These are phyloP conservation scores for Chymomyza costata DNA, from an alignment of 1,140 invertebrate species.

Conservation along the genomic window DNA sequence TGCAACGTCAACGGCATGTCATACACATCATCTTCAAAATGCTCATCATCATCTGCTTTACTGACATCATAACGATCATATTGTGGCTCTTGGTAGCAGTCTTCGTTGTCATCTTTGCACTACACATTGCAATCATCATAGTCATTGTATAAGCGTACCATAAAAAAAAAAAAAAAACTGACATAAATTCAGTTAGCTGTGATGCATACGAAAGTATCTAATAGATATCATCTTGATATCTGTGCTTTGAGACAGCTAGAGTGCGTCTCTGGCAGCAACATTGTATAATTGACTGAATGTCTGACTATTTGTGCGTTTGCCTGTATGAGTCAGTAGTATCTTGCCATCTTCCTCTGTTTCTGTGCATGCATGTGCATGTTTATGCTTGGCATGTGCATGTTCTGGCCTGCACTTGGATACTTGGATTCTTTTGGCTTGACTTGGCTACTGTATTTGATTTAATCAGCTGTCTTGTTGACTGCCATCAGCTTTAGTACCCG, in stretches of 20 bases:
- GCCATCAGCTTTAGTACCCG: background rate
- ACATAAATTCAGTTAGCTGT: conserved; percentile 68
- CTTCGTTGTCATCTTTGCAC: conserved; percentile 7
- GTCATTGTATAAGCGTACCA: conserved; percentile 33
- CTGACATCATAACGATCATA: conserved; percentile 11
- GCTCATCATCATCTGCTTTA: conserved; percentile 4
- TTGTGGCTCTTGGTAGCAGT: background rate
- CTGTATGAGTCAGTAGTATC: too few species aligned
- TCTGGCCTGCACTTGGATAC: conserved; percentile 54
- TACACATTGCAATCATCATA: too few species aligned
- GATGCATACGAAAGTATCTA: conserved; percentile 65
- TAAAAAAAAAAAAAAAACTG: too few species aligned
- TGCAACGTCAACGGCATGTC: conserved; percentile 51
- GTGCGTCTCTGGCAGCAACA: conserved; percentile 51
- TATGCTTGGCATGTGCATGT: conserved; percentile 35
- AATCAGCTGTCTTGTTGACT: too few species aligned
- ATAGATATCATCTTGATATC: conserved; percentile 55
- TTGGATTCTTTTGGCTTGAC: conserved; percentile 5
- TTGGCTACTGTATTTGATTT: background rate
- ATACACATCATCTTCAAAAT: conserved; percentile 24
- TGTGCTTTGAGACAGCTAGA: conserved; percentile 20
- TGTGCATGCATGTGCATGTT: too few species aligned
- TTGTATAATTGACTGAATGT: conserved; percentile 62
- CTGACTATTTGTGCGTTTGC: conserved; percentile 28
- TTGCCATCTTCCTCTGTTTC: too few species aligned